phyloP scores from a whole-genome alignment of 1,140 invertebrate genomes.

The Habropoda laboriosa region DNA sequence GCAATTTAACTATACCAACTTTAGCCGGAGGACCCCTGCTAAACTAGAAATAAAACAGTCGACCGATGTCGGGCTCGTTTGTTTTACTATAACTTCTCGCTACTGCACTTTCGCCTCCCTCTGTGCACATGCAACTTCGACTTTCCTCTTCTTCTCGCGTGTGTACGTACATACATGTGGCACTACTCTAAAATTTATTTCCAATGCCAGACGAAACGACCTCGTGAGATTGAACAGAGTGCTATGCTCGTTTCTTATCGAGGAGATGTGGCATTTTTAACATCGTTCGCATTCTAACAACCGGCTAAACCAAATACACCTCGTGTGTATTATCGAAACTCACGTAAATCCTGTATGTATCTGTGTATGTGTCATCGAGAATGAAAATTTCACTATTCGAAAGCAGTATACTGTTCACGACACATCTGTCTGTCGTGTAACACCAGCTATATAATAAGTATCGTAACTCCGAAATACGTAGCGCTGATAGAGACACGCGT shows the following conservation, averaged over 20 bases:
- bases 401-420: neutral
- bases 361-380: too few relatives aligned
- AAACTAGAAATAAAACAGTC: constrained; percentile 55
- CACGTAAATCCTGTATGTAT: too few relatives aligned
- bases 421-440: neutral
- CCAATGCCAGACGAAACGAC: neutral
- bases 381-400: neutral
- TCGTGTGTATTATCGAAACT: neutral
- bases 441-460: constrained; percentile 24
- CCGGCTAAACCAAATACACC: neutral
- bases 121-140: neutral
- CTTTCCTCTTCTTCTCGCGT: too few relatives aligned
- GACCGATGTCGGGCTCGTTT: constrained; percentile 42
- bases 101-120: neutral
- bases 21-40: constrained; percentile 27
- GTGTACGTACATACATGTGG: too few relatives aligned
- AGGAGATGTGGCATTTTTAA: too few relatives aligned
- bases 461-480: constrained; percentile 27
- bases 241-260: neutral
- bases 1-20: constrained; percentile 62
- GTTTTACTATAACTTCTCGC: constrained; percentile 31
- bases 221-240: neutral
- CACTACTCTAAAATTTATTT: constrained; percentile 46
- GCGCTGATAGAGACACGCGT: neutral
- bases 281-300: neutral